Base-by-base conservation (phyloP, 2,888 invertebrate species). In the Diaprepes abbreviatus region DNA sequence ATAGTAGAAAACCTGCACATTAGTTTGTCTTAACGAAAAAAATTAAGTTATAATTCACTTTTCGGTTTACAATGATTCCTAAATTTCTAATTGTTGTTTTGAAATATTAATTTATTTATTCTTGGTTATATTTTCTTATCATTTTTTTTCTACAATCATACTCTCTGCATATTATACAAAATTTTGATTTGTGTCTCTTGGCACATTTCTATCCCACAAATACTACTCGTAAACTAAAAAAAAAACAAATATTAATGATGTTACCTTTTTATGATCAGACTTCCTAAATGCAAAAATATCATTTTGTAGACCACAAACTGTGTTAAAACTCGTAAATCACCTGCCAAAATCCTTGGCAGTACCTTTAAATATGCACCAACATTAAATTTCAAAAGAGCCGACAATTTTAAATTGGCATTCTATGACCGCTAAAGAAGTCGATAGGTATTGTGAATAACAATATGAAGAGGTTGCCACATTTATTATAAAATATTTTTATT, bases 401-500 rank as follows among this genome's bases (percentile, higher is more conserved):
- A 78, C 78, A 72, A 76, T 77, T 72, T 69, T 66, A 74, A 75
- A 78, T 79, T 79, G 75, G 77, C 78, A 78, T 79, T 76, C 75
- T 75, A 75, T 74, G 76, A 55, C 62, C 67, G 48, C 48, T 57
- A 62, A 48, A 43, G 62, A 55, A 59, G 38, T 62, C 48, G 45
- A 59, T 58, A 33, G 65, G 33, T 48, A 40, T 57, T 57, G 45
- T 65, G 57, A 40, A 57, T 65, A 65, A 43, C n/a, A 48, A 57
- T 52, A 21, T 9, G 33, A 12, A 4, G 14, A 38, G 19, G 57
- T 48, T 66, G 66, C 66, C 60, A 54, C 31, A 59, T 50, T 60
- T 62, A 48, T 5, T 43, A 45, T 45, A 45, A 54, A n/a, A n/a
- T n/a, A n/a, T n/a, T n/a, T n/a, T n/a, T n/a, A n/a, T n/a, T n/a